These are phyloP conservation scores for Erpobdella octoculata DNA, from an alignment of 2,888 invertebrate species.

Conservation along the genomic window DNA sequence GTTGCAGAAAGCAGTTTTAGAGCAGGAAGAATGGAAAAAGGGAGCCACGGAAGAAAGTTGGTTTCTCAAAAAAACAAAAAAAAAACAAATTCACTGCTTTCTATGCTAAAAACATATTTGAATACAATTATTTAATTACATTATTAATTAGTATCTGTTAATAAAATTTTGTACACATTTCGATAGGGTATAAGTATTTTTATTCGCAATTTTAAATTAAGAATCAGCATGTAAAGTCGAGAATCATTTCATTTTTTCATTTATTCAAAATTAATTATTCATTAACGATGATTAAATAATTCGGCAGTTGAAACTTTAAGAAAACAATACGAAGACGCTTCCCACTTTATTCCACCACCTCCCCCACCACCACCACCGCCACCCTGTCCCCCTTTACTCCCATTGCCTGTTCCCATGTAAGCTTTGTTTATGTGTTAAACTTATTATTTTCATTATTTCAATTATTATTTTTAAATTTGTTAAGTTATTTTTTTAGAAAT, in stretches of 20 bases:
- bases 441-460: too few species aligned
- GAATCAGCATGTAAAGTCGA: too few species aligned
- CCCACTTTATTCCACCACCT: not conserved
- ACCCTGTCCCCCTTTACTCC: not conserved
- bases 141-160: not conserved
- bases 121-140: not conserved
- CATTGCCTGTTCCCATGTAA: not conserved
- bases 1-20: not conserved
- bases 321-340: not conserved
- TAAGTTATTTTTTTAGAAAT: too few species aligned
- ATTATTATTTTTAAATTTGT: too few species aligned
- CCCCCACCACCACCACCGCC: not conserved
- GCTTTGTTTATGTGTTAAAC: not conserved
- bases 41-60: not conserved
- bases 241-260: too few species aligned
- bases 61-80: not conserved
- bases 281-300: too few species aligned
- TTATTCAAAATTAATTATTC: too few species aligned
- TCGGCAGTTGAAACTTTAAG: not conserved
- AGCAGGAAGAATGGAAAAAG: constrained; percentile 1
- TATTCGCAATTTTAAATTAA: not conserved
- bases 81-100: not conserved
- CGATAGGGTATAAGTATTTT: not conserved
- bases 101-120: not conserved
- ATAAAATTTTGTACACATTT: not conserved